phyloP scores from a whole-genome alignment of 2,888 invertebrate species.

The Cancer borealis region DNA sequence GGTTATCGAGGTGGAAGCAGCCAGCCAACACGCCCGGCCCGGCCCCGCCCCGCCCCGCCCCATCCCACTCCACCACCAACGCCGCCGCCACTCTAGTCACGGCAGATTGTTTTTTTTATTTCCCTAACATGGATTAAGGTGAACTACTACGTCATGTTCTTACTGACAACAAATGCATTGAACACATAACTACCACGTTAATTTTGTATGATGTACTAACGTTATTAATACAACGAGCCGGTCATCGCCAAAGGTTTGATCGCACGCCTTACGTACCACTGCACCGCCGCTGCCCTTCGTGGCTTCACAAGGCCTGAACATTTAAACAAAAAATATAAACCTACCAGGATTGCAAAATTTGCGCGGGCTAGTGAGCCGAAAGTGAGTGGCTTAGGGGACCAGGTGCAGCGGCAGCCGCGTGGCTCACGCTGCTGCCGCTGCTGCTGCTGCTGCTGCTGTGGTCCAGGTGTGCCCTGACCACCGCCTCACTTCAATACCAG shows the following conservation, averaged over 20 bases:
- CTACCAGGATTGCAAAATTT: slow-evolving; percentile 35
- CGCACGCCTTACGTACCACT: not conserved
- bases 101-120: not conserved
- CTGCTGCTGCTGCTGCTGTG: not conserved
- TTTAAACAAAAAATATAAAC: slow-evolving; percentile 17
- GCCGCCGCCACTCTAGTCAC: not conserved
- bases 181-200: not conserved
- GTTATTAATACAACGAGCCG: not conserved
- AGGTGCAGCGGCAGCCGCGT: not conserved
- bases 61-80: not conserved
- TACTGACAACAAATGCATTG: not conserved
- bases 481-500: not conserved
- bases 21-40: not conserved
- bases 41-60: too few relatives aligned
- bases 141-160: not conserved
- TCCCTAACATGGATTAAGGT: not conserved
- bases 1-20: not conserved
- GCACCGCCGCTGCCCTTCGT: not conserved
- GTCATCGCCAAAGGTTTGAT: not conserved
- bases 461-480: not conserved
- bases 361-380: slow-evolving; percentile 1
- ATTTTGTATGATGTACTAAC: not conserved
- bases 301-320: not conserved
- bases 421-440: not conserved
- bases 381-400: slow-evolving; percentile 15